These are phyloP conservation scores for Drosophila obscura DNA, from an alignment of 1,140 invertebrate species.

Conservation along the genomic window DNA sequence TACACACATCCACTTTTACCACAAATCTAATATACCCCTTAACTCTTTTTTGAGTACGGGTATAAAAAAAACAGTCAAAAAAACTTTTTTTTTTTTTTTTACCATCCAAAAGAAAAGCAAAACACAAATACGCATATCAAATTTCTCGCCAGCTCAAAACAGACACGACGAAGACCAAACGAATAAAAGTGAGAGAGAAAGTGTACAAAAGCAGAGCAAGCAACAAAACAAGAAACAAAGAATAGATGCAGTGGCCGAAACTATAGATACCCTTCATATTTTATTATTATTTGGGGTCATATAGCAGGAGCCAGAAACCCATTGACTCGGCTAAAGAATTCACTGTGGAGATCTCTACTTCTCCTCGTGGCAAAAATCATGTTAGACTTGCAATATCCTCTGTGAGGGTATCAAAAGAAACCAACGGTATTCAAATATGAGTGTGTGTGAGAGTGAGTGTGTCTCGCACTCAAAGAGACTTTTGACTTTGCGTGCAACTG, in stretches of 20 bases:
- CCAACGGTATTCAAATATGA: conserved; percentile 34
- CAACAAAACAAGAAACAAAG: conserved; percentile 17
- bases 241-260: neutral
- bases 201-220: conserved; percentile 27
- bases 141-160: conserved; percentile 52
- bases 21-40: too few species aligned
- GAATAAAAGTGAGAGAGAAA: conserved; percentile 28
- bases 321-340: neutral
- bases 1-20: too few species aligned
- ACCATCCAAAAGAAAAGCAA: conserved; percentile 67
- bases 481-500: conserved; percentile 80
- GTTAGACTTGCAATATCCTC: too few species aligned
- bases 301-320: too few species aligned
- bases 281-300: too few species aligned
- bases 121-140: conserved; percentile 81
- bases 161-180: conserved; percentile 16
- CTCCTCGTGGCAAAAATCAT: too few species aligned
- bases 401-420: neutral
- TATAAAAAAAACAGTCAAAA: conserved; percentile 5
- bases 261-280: too few species aligned
- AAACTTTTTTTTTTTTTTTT: conserved; percentile 46
- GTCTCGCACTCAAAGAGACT: conserved; percentile 67
- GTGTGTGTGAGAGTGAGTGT: conserved; percentile 13
- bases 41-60: too few species aligned
- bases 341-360: neutral